Conservation (phyloP, 2,113 vertebrate species). For the Sceloporus tristichus region DNA sequence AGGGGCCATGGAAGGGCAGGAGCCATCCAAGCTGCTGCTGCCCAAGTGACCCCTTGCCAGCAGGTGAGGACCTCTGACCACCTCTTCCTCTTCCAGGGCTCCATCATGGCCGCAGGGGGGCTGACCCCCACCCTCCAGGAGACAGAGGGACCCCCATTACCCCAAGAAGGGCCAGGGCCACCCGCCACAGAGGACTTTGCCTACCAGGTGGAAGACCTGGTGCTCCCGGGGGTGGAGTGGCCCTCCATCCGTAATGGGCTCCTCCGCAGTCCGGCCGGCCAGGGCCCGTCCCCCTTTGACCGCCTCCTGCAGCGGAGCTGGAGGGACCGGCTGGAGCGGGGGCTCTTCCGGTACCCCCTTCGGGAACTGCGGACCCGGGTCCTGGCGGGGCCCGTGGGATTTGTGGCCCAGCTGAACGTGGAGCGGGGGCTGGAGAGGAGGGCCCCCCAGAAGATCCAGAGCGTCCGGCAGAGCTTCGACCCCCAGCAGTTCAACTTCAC, state of each 20-base stretch:
- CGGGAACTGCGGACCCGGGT: constrained; percentile 80
- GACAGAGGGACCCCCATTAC: no score
- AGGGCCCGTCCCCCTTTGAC: constrained; percentile 81
- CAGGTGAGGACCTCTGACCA: no score
- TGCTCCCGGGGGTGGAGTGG: constrained; percentile 66
- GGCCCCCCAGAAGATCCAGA: constrained; percentile 85
- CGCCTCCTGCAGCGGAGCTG: constrained; percentile 77
- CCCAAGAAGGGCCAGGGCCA: no score
- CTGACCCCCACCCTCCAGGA: neutral
- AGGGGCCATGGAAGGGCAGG: no score
- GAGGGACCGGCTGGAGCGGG: constrained; percentile 82
- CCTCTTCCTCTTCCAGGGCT: no score
- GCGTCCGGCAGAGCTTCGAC: constrained; percentile 85
- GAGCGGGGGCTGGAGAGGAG: constrained; percentile 83
- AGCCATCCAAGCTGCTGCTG: no score
- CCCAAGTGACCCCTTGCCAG: no score
- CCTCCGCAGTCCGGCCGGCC: neutral
- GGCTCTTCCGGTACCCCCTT: constrained; percentile 88
- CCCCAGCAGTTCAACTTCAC: constrained; percentile 87
- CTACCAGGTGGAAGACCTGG: constrained; percentile 81
- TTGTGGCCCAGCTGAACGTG: constrained; percentile 89
- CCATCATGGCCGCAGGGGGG: neutral
- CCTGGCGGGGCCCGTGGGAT: constrained; percentile 79
- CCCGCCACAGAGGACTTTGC: constrained; percentile 67
- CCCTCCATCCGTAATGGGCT: neutral